Base-by-base conservation (phyloP, 2,888 invertebrate species). In the Clepsis dumicolana region DNA sequence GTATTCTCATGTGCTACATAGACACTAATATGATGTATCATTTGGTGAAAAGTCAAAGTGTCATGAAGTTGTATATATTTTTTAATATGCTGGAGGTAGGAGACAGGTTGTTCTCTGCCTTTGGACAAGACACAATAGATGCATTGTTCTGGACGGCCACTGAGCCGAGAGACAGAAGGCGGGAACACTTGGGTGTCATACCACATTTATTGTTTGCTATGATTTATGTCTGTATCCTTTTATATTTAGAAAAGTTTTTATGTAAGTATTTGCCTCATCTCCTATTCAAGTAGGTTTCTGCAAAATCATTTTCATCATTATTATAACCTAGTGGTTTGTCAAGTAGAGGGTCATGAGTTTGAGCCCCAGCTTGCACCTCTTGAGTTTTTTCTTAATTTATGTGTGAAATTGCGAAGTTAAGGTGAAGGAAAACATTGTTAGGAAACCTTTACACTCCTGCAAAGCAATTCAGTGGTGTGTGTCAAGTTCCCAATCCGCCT, bases 1-100 rank as follows among this genome's bases (percentile, higher is more conserved):
- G 97, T 82, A 94, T 96, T 77, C 89, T 97, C 68, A 97, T 99
- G 95, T 96, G 97, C 81, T 97, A 97, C 80, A 96, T 99, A 73
- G 99, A 99, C 86, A 99, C 98, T 48, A 99, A 99, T 76, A 98
- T 99, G 95, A 96, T 99, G 94, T 99, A 99, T 91, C 99, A 99
- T 88, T 94, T 99, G 79, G 97, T 98, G 54, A 98, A 98, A 86
- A 99, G 99, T 80, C 99, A 99, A 85, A 99, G 99, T 74, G 98
- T 99, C 72, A 99, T 99, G 89, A 99, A 99, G 85, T 94, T 99
- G 75, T 99, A 99, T 85, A 99, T 99, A 85, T 99, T 99, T 93
- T 99, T 98, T 89, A 99, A 99, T 87, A 99, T 99, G 99, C 93
- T 99, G 70, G 99, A 99, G 94, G 98, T 99, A 61, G 98, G 98